A percentile compares a stretch with the other conserved stretches of the same genome.
phyloP scores from a whole-genome alignment of 35 echinoderm and acorn worm species.

The Lytechinus variegatus region DNA sequence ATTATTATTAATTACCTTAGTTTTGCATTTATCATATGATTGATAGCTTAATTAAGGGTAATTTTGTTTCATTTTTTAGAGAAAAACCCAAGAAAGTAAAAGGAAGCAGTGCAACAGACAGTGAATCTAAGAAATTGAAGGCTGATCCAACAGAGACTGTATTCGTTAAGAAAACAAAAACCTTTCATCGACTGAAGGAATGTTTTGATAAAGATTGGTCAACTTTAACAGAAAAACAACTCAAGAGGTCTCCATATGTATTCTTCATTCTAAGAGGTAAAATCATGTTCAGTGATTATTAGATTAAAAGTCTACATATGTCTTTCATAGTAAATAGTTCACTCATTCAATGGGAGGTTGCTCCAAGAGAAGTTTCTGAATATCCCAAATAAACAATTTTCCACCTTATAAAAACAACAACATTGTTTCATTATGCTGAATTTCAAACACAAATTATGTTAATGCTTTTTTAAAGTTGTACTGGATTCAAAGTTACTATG shows the following conservation, averaged over 20 bases:
- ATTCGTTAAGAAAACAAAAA: slow-evolving; percentile 71
- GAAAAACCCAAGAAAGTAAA: slow-evolving; percentile 79
- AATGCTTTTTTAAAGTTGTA: no score
- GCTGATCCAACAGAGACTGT: slow-evolving; percentile 77
- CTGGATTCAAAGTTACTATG: no score
- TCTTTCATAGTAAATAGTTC: no score
- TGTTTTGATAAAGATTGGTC: slow-evolving; percentile 85
- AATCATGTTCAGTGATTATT: background rate
- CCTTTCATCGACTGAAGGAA: slow-evolving; percentile 82
- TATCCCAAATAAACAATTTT: no score
- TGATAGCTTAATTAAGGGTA: background rate
- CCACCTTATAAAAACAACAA: no score
- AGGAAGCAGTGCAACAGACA: slow-evolving; percentile 46
- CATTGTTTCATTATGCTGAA: no score
- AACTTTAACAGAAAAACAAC: slow-evolving; percentile 57
- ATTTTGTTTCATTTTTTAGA: slow-evolving; percentile 48
- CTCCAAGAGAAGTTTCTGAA: no score
- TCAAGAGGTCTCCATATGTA: slow-evolving; percentile 78
- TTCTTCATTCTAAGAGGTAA: slow-evolving; percentile 89
- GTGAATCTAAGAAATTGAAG: slow-evolving; percentile 74
- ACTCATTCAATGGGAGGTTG: no score
- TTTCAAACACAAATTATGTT: no score
- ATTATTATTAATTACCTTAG: no score
- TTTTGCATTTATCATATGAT: no score
- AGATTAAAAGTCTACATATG: background rate